Base-by-base conservation (phyloP, 2,888 invertebrate species). In the Platycnemis pennipes region DNA sequence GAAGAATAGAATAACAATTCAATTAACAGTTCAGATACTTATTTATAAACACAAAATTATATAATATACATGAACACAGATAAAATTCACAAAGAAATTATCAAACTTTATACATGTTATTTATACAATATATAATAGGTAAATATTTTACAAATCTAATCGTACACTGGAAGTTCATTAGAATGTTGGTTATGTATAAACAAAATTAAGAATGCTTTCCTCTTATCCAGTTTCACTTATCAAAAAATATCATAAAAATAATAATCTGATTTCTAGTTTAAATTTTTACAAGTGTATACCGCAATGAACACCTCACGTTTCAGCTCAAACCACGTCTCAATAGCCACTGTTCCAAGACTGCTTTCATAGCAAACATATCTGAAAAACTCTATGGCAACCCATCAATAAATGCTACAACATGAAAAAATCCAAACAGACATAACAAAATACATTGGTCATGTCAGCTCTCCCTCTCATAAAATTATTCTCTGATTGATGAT, bases 181-280 rank as follows among this genome's bases (percentile, higher is more conserved):
- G 77, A 77, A 77, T 77, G n/a, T 77, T 77, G 37, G 37, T 77
- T 37, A 37, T 77, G 77, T 37, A 13, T 77, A 77, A 37, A 77
- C 11, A 31, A 77, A 77, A 77, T 77, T 37, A 77, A 37, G 37
- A 77, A 77, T 77, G 37, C 37, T 77, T 77, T 77, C 37, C 31
- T 77, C 77, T 77, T 37, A 77, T 63, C 37, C 31, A 37, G 8
- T 8, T 37, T 77, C 77, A 77, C 37, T 37, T 77, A 37, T 77
- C 77, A 77, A 77, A 77, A 77, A 77, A 77, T 77, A 77, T 37
- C 77, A 77, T 77, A 77, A 77, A 77, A 77, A 77, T 37, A 77
- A 77, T 77, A 77, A 37, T 77, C 77, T 77, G 77, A 77, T 77
- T 37, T 37, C 77, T 37, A 77, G 8, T 77, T 77, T 77, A 22